phyloP scores from a whole-genome alignment of 2,888 invertebrate genomes.

The Macaria notata region DNA sequence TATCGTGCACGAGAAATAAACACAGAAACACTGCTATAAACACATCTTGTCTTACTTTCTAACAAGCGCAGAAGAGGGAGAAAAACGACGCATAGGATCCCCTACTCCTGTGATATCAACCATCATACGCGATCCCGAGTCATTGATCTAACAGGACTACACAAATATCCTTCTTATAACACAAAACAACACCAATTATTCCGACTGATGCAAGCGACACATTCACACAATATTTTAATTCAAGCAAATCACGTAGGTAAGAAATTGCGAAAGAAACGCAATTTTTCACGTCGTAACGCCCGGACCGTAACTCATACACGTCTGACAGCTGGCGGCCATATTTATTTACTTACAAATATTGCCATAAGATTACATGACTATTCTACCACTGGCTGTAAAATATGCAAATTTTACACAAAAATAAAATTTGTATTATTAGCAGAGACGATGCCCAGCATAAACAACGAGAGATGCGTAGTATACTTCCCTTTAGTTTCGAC shows the following conservation, averaged over 20 bases:
- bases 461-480: no score
- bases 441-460: no score
- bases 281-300: slow-evolving; percentile 21
- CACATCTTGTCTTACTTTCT: slow-evolving; percentile 55
- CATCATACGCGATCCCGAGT: slow-evolving; percentile 54
- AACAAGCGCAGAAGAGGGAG: slow-evolving; percentile 56
- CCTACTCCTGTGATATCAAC: slow-evolving; percentile 63
- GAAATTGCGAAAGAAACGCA: slow-evolving; percentile 2
- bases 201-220: background rate
- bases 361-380: slow-evolving; percentile 22
- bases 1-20: slow-evolving; percentile 40
- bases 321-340: slow-evolving; percentile 58
- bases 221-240: background rate
- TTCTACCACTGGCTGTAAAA: background rate
- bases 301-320: slow-evolving; percentile 26
- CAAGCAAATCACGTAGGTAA: slow-evolving; percentile 5
- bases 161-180: slow-evolving; percentile 28
- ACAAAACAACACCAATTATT: slow-evolving; percentile 22
- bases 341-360: slow-evolving; percentile 69
- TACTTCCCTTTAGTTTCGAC: no score
- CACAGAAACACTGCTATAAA: slow-evolving; percentile 49
- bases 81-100: slow-evolving; percentile 59
- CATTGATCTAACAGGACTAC: slow-evolving; percentile 68
- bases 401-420: no score
- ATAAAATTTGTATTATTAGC: no score